Base-by-base conservation (phyloP, 30 jellyfish, hydroid and myxozoan species). In the Chironex yamaguchii region DNA sequence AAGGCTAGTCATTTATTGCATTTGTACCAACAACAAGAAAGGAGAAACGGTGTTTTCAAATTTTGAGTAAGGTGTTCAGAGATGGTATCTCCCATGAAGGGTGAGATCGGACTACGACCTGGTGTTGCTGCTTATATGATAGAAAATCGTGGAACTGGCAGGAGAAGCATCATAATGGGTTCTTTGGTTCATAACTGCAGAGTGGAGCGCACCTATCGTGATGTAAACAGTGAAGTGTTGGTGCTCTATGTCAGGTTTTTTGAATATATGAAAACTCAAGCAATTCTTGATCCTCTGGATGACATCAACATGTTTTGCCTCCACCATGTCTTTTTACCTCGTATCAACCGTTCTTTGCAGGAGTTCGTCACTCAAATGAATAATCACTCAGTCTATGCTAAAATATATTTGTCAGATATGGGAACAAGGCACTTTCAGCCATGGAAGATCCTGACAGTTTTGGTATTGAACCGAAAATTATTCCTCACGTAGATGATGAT, bases 121-220 rank as follows among this genome's bases (percentile, higher is more conserved):
- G n/a, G n/a, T n/a, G 80, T 66, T 12, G 80, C 35, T 6, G 13
- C 67, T 23, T 23, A 23, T 26, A 66, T 66, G 80, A 30, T 66
- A 13, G 36, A 74, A 74, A 25, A 49, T 26, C 62, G 87, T 17
- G 87, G 87, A 9, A 4, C 30, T 2, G 29, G 29, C 52, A 36
- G 87, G 50, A 52, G 87, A 25, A 74, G 87, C 29, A 74, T 74
- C 50, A 74, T 74, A 20, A 74, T 78, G 28, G 87, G 87, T 4
- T 42, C 79, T 26, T 74, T 78, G 9, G 87, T 74, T 22, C 87
- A 74, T 74, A 74, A 74, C 82, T 51, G 51, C 32, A 74, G 82
- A 49, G 87, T 74, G 12, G 87, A 74, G 34, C 84, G 82, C 11
- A 6, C 29, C 34, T 78, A 74, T 74, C 87, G 87, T 14, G 87